phyloP scores from a whole-genome alignment of 2,113 vertebrate genomes.

The Okapia johnstoni region DNA sequence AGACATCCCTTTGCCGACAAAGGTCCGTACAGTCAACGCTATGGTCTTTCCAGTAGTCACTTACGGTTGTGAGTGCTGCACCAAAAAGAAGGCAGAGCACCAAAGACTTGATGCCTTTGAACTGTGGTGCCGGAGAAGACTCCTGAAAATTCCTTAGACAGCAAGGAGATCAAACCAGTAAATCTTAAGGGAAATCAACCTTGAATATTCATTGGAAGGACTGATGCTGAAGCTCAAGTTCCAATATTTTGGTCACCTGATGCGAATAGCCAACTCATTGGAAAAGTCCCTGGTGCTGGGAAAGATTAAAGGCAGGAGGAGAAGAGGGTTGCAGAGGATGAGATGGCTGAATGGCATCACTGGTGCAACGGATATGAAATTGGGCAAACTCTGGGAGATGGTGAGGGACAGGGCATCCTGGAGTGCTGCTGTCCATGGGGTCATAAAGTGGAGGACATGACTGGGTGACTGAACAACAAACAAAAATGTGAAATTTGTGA shows the following conservation, averaged over 20 bases:
- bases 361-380: background rate
- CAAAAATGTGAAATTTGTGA: background rate
- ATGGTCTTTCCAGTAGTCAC: background rate
- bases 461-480: rapidly evolving
- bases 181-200: background rate
- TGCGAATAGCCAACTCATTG: background rate
- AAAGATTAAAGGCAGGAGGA: background rate
- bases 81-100: background rate
- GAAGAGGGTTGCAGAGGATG: background rate
- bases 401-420: background rate
- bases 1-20: background rate
- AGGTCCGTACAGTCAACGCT: background rate
- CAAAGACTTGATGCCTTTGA: background rate
- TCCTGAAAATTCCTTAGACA: background rate
- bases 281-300: background rate
- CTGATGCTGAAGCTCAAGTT: background rate
- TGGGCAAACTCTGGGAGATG: background rate
- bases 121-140: background rate
- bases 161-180: background rate
- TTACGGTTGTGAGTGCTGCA: background rate
- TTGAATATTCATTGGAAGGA: background rate
- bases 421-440: background rate
- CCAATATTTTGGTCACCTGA: background rate
- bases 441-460: background rate
- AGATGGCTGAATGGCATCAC: background rate